Base-by-base conservation (phyloP, 2,113 vertebrate genomes). In the Acrocephalus arundinaceus region DNA sequence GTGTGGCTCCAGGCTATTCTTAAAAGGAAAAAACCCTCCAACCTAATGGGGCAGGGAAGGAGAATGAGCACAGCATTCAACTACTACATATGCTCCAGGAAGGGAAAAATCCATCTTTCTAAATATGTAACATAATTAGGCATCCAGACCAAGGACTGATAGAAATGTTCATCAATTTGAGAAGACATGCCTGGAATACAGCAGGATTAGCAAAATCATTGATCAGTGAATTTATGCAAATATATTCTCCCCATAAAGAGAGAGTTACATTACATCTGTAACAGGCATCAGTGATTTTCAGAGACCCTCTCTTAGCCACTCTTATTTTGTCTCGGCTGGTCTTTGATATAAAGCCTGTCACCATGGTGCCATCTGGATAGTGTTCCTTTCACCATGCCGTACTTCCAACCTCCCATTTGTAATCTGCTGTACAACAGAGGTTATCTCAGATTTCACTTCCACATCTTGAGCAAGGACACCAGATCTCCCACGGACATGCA, bases 331-430 rank as follows among this genome's bases (percentile, higher is more conserved):
- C 63, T 94, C 5, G 19, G 77, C 87, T 84, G 72, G 63, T 70
- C 75, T 82, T 76, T 96, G 93, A 96, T 67, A 89, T 63, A 97
- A 94, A 94, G 92, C 91, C 95, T 96, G 92, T 97, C 96, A 97
- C 94, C 58, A 35, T 16, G 22, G 89, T 97, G 95, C 92, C 96
- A 97, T 97, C 94, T 97, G 96, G 94, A 95, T 16, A 90, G 68
- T 85, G 88, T 89, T 95, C 79, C 83, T 90, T 89, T 95, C 87
- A n/a, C 95, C 84, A 31, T 4, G 66, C 83, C 8, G 16, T 39
- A 51, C 83, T 74, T 88, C 80, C 80, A 95, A 14, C 88, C 80
- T 72, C 66, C 33, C 70, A 48, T 90, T 93, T 79, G 41, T 67
- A 82, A 55, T 61, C 51, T 9, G 66, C 70, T 82, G 59, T 7